A percentile compares a stretch with the other conserved stretches of the same genome.
These are phyloP conservation scores for Cynopterus brachyotis DNA, from an alignment of 2,113 vertebrate species.

Conservation along the genomic window DNA sequence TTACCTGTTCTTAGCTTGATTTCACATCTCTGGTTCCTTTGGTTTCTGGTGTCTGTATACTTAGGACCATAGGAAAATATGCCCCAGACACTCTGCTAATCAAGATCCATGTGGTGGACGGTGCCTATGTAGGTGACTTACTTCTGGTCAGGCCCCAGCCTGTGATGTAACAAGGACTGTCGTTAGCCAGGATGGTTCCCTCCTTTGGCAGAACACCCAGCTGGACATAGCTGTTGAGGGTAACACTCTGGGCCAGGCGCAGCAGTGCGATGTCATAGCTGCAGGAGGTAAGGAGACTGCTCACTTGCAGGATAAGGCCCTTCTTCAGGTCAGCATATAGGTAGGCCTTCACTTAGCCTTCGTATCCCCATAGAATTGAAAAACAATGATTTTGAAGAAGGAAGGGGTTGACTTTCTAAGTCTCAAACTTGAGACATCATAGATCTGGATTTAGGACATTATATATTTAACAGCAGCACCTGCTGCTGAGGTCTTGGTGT, in stretches of 20 bases:
- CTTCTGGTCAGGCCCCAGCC: conserved; percentile 93
- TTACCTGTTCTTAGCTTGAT: not conserved
- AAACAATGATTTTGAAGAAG: not conserved
- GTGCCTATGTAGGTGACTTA: conserved; percentile 80
- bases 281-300: not conserved
- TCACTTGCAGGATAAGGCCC: accelerated
- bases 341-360: not conserved
- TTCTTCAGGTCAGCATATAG: not conserved
- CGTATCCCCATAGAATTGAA: not conserved
- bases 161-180: conserved; percentile 89
- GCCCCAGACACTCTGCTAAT: not conserved
- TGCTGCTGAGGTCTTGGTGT: not conserved
- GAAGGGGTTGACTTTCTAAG: not conserved
- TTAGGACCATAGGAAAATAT: not conserved
- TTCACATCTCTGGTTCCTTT: not conserved
- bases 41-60: not conserved
- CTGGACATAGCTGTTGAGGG: conserved; percentile 88
- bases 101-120: not conserved
- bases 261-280: conserved; percentile 93
- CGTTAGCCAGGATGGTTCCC: conserved; percentile 86
- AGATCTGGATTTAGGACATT: not conserved
- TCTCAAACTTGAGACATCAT: not conserved
- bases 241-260: conserved; percentile 82
- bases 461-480: conserved; percentile 5
- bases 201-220: conserved; percentile 85